Conservation (phyloP, 2,888 invertebrate species). For the Peribatodes rhomboidaria region DNA sequence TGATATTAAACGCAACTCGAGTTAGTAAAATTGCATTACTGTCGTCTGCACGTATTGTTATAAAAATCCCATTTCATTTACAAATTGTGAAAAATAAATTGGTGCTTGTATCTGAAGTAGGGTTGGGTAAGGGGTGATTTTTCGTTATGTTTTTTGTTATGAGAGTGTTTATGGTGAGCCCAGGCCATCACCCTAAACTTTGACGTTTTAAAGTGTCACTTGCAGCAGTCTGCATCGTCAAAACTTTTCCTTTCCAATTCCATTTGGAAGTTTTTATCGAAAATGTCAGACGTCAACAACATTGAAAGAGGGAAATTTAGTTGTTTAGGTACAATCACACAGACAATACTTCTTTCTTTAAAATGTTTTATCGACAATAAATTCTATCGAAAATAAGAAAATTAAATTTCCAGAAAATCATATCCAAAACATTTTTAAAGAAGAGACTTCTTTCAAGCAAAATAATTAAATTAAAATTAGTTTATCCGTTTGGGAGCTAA, state of each 20-base stretch:
- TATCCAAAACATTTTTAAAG: too few species aligned
- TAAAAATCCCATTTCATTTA: neutral
- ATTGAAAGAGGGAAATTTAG: constrained; percentile 42
- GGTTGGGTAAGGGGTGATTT: constrained; percentile 1
- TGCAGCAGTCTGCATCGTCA: constrained; percentile 5
- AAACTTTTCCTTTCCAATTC: constrained; percentile 23
- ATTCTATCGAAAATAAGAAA: too few species aligned
- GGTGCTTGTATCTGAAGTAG: neutral
- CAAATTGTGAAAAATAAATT: constrained; percentile 4
- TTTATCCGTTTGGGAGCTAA: too few species aligned
- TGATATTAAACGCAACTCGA: too few species aligned
- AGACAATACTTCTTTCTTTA: neutral
- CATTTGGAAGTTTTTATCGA: constrained; percentile 34
- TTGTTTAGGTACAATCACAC: neutral
- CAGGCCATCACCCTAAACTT: neutral
- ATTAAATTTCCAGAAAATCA: too few species aligned
- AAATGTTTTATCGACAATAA: neutral
- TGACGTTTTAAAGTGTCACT: constrained; percentile 15
- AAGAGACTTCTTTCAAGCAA: too few species aligned
- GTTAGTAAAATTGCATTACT: too few species aligned
- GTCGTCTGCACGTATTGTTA: too few species aligned
- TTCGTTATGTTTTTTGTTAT: neutral
- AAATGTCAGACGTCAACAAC: constrained; percentile 53
- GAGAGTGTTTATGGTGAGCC: neutral
- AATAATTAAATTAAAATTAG: too few species aligned